Evolutionary conservation across 2,888 invertebrate species (phyloP), one percentile per base, ranked within the genome.

Genomic region (Agrochola litura): DNA sequence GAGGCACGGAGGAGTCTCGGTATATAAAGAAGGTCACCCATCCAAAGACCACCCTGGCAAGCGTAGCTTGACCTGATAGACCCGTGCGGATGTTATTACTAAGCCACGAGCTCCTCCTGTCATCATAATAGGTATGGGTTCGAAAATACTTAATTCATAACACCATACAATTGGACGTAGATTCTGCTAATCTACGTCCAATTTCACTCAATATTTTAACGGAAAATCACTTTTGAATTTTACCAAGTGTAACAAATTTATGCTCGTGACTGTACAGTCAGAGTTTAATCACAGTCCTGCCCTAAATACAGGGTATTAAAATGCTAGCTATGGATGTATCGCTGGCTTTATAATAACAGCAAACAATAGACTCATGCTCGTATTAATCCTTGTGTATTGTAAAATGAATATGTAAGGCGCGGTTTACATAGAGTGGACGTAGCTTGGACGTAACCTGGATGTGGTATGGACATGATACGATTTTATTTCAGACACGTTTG

Each of bases 301-400:
- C 84, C 80, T 79, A 75, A 82, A 81, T 83, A 81, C 79, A 46
- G 77, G 81, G 81, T 86, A 87, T 84, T 87, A 87, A 88, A 82
- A 77, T 80, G 72, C 56, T 74, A 16, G 76, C 76, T 73, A 79
- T 80, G 83, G 78, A 86, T 79, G 74, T 78, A 85, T 81, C 74
- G 70, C 74, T 63, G 71, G 73, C 46, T 76, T 88, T 88, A 76
- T 86, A 87, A 85, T 83, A 82, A 85, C 78, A 68, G 68, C 76
- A 79, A 85, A 88, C 89, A 85, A 88, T 81, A 72, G 83, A 73
- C 69, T 73, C 72, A 52, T 37, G 69, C 66, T 77, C 16, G 56
- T 70, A 76, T 82, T 82, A 81, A 85, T 79, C 76, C 60, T 63
- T 79, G 80, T 76, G 80, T 76, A 73, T 79, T 75, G 69, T 79